Percentiles rank a stretch among this genome's conserved stretches.
These are phyloP conservation scores for Syngnathoides biaculeatus DNA, from an alignment of 2,113 vertebrate species.

Conservation along the genomic window DNA sequence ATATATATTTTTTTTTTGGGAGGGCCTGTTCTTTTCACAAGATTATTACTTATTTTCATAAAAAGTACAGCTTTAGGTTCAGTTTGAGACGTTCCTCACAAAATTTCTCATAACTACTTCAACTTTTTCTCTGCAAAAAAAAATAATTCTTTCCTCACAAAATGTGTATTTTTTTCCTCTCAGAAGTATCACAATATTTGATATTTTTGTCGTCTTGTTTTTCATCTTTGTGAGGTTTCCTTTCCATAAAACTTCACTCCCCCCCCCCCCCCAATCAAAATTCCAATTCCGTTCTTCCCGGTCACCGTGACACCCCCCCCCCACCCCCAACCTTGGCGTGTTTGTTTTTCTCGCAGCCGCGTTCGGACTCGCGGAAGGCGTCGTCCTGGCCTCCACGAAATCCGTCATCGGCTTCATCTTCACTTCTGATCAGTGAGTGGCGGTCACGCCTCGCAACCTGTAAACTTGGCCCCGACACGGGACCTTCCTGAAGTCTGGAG, in stretches of 20 bases:
- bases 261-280: too few relatives aligned
- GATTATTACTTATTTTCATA: too few relatives aligned
- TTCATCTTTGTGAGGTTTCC: too few relatives aligned
- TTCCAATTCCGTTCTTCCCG: too few relatives aligned
- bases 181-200: too few relatives aligned
- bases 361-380: conserved; percentile 70
- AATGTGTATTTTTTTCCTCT: neutral
- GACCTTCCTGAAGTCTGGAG: neutral
- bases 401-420: conserved; percentile 79
- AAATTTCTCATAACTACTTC: too few relatives aligned
- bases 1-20: too few relatives aligned
- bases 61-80: neutral
- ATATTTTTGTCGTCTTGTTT: too few relatives aligned
- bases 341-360: conserved; percentile 57
- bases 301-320: too few relatives aligned
- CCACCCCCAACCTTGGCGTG: neutral
- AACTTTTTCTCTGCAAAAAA: too few relatives aligned
- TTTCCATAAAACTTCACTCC: too few relatives aligned
- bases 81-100: neutral
- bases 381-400: conserved; percentile 72
- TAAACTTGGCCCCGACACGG: neutral
- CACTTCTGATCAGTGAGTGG: conserved; percentile 80
- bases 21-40: too few relatives aligned
- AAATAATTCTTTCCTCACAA: neutral
- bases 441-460: neutral